phyloP scores from a whole-genome alignment of 2,888 invertebrate species.

The Ametastegia equiseti region DNA sequence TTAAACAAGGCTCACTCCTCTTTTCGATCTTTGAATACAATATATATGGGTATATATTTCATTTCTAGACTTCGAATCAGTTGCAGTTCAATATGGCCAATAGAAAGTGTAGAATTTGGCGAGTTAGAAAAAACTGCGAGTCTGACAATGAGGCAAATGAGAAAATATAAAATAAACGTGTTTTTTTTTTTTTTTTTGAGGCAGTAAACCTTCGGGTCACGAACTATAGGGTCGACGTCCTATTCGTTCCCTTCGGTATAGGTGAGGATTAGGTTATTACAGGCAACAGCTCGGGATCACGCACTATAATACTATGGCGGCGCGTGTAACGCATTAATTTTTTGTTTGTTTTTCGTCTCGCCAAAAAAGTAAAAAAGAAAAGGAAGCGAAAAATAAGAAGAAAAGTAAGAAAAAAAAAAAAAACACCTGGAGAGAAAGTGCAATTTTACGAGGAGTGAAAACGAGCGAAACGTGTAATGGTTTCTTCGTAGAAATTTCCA shows the following conservation, averaged over 20 bases:
- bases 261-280: slow-evolving; percentile 24
- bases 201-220: slow-evolving; percentile 21
- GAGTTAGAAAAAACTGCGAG: background rate
- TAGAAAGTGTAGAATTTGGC: background rate
- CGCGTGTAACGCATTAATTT: slow-evolving; percentile 9
- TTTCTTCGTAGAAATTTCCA: background rate
- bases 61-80: too few species aligned
- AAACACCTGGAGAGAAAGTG: background rate
- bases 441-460: slow-evolving; percentile 30
- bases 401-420: background rate
- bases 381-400: background rate
- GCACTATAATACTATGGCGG: slow-evolving; percentile 15
- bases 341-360: background rate
- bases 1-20: slow-evolving; percentile 3
- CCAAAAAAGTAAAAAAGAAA: background rate
- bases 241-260: background rate
- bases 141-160: background rate
- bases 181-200: background rate
- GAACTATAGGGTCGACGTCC: background rate
- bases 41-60: background rate
- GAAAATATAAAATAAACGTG: background rate
- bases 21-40: background rate
- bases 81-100: background rate
- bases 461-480: background rate
- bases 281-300: slow-evolving; percentile 34